Conservation (phyloP, 1,140 invertebrate species). For the Drosophila carrolli region DNA sequence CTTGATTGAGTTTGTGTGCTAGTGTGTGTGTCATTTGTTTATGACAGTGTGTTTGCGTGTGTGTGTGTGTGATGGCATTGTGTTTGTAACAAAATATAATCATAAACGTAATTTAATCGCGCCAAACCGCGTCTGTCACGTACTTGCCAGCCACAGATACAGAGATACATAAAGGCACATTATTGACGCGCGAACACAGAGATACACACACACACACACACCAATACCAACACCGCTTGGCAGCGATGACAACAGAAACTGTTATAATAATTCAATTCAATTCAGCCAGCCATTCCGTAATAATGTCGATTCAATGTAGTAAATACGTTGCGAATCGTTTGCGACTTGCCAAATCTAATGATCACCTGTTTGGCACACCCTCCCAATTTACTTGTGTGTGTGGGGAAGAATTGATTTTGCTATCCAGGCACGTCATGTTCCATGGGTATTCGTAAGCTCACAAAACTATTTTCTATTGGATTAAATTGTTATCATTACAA, state of each 20-base stretch:
- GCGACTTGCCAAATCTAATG: constrained; percentile 77
- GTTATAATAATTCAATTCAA: constrained; percentile 83
- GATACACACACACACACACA: constrained; percentile 7
- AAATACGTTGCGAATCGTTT: constrained; percentile 72
- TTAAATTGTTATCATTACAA: constrained; percentile 82
- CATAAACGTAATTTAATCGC: constrained; percentile 83
- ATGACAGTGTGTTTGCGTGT: constrained; percentile 21
- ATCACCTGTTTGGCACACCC: constrained; percentile 54
- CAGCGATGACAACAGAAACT: constrained; percentile 78
- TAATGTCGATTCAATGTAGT: constrained; percentile 71
- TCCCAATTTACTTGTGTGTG: not conserved
- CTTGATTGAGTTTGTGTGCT: constrained; percentile 13
- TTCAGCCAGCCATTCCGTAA: constrained; percentile 71
- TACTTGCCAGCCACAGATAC: constrained; percentile 67
- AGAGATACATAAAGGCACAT: constrained; percentile 37
- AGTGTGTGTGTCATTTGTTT: constrained; percentile 35
- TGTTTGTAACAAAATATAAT: constrained; percentile 80
- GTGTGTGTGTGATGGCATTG: constrained; percentile 39
- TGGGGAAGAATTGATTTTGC: constrained; percentile 76
- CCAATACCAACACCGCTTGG: constrained; percentile 54
- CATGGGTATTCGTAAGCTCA: constrained; percentile 25
- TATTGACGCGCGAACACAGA: constrained; percentile 32
- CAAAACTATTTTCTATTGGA: constrained; percentile 77
- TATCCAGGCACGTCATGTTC: constrained; percentile 72
- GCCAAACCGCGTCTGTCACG: constrained; percentile 79